Base-by-base conservation (phyloP, 2,113 vertebrate genomes). In the Brachypteracias leptosomus region DNA sequence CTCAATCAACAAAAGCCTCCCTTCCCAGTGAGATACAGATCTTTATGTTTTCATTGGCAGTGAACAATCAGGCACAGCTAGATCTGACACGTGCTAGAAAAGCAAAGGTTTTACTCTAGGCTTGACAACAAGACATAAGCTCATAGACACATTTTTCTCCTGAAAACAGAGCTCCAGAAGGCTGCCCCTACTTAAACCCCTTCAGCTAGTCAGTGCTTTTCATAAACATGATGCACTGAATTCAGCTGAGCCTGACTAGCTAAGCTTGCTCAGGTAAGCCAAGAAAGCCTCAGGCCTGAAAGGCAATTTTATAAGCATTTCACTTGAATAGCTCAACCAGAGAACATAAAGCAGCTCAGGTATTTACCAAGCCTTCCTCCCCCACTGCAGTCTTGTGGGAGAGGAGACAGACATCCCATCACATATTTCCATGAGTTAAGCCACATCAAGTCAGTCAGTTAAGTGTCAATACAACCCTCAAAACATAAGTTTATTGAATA, bases 401-500 rank as follows among this genome's bases (percentile, higher is more conserved):
- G 58, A 89, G 46, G 33, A 89, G 18, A 59, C 68, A 86, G 44
- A 78, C 31, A 73, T 6, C 68, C 90, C 83, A 17, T 52, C 16
- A 22, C 2, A 14, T 29, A 68, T 29, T 74, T 78, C 79, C 86
- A 67, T 18, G 49, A 90, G 83, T 90, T 92, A 84, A 90, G 88
- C 82, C 96, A 95, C 88, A 95, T 44, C 94, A 46, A 95, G 84
- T 84, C 94, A 97, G 91, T 78, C 93, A 89, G 96, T 95, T 96
- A 85, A 96, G 97, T 92, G 94, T 95, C 96, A 97, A 90, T 95
- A 97, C 97, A 97, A 98, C 98, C 97, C 98, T 98, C 96, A 97
- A 98, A 98, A 98, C 97, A 93, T 91, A 98, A 98, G 97, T 98
- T 98, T 98, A 98, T 98, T 98, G 97, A 98, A 92, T 97, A 98